These are phyloP conservation scores for Melanerpes formicivorus DNA, from an alignment of 2,113 vertebrate genomes.

Conservation along the genomic window DNA sequence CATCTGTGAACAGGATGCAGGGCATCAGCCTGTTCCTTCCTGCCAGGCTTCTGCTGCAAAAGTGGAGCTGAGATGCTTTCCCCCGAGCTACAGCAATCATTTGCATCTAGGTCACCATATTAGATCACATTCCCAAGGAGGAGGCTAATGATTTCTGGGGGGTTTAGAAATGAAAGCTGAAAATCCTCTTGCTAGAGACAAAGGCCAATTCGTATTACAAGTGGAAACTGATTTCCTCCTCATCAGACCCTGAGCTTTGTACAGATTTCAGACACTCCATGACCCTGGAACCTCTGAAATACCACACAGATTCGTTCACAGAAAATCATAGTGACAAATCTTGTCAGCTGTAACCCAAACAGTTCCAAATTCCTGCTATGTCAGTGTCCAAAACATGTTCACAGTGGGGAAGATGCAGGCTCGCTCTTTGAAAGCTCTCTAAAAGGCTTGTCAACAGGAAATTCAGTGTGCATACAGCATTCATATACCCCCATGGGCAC, in stretches of 20 bases:
- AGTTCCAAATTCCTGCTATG: not conserved
- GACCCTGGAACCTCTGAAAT: not conserved
- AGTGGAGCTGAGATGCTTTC: not conserved
- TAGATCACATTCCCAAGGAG: conserved; percentile 12
- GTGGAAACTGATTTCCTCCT: not conserved
- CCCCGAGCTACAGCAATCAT: not conserved
- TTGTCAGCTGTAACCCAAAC: not conserved
- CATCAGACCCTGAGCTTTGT: not conserved
- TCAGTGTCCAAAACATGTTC: fast-evolving
- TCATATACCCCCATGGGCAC: not conserved
- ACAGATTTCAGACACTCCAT: not conserved
- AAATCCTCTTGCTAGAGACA: conserved; percentile 25
- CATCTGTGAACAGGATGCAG: not conserved
- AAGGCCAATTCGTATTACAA: conserved; percentile 9
- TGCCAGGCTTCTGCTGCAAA: not conserved
- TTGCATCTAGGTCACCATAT: conserved; percentile 49
- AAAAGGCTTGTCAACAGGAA: not conserved
- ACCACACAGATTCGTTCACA: fast-evolving
- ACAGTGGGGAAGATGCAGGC: not conserved
- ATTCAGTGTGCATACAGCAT: not conserved
- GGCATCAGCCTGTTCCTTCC: fast-evolving
- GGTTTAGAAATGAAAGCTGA: conserved; percentile 24
- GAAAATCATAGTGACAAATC: not conserved
- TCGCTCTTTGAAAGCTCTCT: not conserved
- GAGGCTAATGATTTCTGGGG: conserved; percentile 8